A percentile compares a stretch with the other conserved stretches of the same genome.
Conservation (phyloP, 2,888 invertebrate genomes). For the Celastrina argiolus region DNA sequence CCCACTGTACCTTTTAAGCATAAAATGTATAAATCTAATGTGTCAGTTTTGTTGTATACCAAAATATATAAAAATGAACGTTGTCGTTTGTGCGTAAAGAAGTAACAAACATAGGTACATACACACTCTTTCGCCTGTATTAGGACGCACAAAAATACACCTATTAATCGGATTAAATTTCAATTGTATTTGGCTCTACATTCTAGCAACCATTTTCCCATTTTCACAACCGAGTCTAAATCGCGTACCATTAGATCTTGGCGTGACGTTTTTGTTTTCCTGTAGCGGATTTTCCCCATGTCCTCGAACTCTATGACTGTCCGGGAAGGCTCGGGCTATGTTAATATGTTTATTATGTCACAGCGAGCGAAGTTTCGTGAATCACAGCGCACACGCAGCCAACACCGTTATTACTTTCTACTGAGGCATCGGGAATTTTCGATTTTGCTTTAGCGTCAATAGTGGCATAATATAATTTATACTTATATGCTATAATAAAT, state of each 20-base stretch:
- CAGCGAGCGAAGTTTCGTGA: slow-evolving; percentile 62
- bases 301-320: slow-evolving; percentile 40
- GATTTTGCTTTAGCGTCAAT: slow-evolving; percentile 23
- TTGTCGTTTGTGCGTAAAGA: too few species aligned
- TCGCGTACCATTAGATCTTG: not conserved
- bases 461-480: not conserved
- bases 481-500: not conserved
- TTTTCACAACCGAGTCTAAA: not conserved
- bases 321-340: slow-evolving; percentile 40
- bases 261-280: not conserved
- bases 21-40: too few species aligned
- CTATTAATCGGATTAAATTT: too few species aligned
- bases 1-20: too few species aligned
- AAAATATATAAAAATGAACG: too few species aligned
- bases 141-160: too few species aligned
- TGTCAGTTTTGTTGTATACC: too few species aligned
- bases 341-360: slow-evolving; percentile 76
- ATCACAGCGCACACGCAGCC: slow-evolving; percentile 54
- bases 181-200: not conserved
- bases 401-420: slow-evolving; percentile 75
- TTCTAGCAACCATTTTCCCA: not conserved
- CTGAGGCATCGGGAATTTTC: slow-evolving; percentile 39
- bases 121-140: too few species aligned
- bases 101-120: too few species aligned
- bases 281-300: slow-evolving; percentile 1